A percentile compares a stretch with the other conserved stretches of the same genome.
Evolutionary conservation across 92 coral and sea anemone species (phyloP).

Genomic region (Umimayanthus chanpuru): DNA sequence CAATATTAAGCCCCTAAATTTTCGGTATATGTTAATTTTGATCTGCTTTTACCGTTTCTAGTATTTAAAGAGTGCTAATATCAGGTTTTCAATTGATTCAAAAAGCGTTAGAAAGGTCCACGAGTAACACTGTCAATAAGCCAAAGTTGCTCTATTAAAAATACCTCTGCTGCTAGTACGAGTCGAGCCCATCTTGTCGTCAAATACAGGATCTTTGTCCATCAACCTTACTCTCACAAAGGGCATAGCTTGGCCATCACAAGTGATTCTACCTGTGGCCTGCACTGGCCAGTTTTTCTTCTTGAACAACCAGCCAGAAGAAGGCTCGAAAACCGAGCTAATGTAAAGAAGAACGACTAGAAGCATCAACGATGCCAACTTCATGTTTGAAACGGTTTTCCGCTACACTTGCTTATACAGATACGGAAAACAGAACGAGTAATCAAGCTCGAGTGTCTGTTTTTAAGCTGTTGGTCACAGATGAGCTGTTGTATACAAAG

Average conservation of each 20-base stretch:
- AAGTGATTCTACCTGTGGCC: background rate
- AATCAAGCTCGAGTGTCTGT: too few species aligned
- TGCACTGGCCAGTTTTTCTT: background rate
- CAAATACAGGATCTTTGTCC: background rate
- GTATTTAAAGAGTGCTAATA: too few species aligned
- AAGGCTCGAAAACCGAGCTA: background rate
- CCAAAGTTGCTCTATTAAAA: background rate
- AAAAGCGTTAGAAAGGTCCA: too few species aligned
- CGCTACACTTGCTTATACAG: too few species aligned
- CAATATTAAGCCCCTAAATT: too few species aligned
- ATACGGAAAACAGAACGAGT: too few species aligned
- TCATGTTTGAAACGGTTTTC: background rate
- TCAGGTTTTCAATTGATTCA: too few species aligned
- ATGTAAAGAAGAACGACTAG: background rate
- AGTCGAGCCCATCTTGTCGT: background rate
- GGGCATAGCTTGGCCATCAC: constrained; percentile 6
- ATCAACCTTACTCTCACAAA: background rate
- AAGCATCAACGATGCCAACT: background rate
- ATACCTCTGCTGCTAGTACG: background rate
- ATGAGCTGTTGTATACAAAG: too few species aligned
- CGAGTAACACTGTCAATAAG: too few species aligned
- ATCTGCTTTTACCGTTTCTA: too few species aligned
- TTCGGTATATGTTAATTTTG: too few species aligned
- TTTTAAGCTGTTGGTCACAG: too few species aligned
- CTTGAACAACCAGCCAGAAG: background rate